Evolutionary conservation across 2,797 vertebrate genomes (phyloP), one percentile per base, ranked within the genome.

Genomic region (Tolypeutes matacus): DNA sequence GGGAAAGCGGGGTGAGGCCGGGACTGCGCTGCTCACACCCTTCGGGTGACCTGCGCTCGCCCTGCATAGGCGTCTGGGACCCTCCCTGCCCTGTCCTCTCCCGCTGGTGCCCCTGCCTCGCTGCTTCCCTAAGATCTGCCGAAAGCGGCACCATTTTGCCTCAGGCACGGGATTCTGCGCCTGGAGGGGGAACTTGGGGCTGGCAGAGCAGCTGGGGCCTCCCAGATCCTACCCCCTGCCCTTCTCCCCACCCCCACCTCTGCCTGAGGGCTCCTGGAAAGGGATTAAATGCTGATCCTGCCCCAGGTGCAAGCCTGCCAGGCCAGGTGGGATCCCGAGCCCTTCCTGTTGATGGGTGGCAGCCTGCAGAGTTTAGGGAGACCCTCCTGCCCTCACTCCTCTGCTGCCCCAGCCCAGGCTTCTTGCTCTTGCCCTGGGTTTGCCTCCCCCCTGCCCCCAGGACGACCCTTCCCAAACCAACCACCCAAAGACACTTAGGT

Each of bases 131-230:
- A 73, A 60, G 60, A 60, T 86, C 67, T 72, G 69, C 39, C 73
- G 84, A 36, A 0, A 62, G 51, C n/a, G n/a, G 89, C 89, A 94
- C 75, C 81, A 90, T 95, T 90, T 94, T 95, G 82, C 81, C 80
- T 85, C 78, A 92, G 36, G 67, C 65, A 39, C 6, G 51, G 83
- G 36, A 75, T 92, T 42, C 12, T 4, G 51, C 67, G 34, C 51
- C 39, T 72, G 29, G 72, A 77, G 25, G 51, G 60, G 70, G 29
- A 78, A 76, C 13, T 62, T 80, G 53, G 73, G 42, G 34, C 42
- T 88, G 58, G 49, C 51, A 69, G n/a, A 78, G 53, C 17, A 9
- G 53, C 39, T 14, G 34, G n/a, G 14, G 53, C 65, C 65, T 58
- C 87, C 72, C 23, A 83, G 49, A 34, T 21, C n/a, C 20, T 0